phyloP scores from a whole-genome alignment of 2,888 invertebrate species.

The Campoplex capitator region DNA sequence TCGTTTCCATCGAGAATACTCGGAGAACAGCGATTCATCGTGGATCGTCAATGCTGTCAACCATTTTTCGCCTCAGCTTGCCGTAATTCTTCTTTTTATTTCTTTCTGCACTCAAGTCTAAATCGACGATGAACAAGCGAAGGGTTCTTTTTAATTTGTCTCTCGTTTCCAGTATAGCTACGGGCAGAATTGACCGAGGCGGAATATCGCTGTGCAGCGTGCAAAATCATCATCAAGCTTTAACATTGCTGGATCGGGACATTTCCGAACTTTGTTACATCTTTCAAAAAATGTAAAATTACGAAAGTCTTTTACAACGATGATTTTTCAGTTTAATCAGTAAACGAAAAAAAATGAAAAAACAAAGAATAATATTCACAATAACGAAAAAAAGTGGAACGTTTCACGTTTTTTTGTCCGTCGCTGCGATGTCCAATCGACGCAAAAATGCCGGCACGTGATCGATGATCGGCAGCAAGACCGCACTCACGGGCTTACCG shows the following conservation, averaged over 20 bases:
- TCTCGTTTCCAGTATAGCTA: not conserved
- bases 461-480: conserved; percentile 72
- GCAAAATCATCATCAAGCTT: not conserved
- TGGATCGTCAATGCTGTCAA: conserved; percentile 86
- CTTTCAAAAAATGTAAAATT: conserved; percentile 46
- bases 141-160: not conserved
- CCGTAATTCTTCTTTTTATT: conserved; percentile 26
- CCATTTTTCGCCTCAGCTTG: conserved; percentile 81
- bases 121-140: not conserved
- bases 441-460: conserved; percentile 75
- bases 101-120: not conserved
- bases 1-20: conserved; percentile 85
- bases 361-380: conserved; percentile 28
- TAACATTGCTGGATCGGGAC: not conserved
- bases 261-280: conserved; percentile 31
- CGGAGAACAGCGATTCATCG: conserved; percentile 83
- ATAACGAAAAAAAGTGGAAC: not conserved
- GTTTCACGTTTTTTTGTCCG: not conserved
- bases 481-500: conserved; percentile 72
- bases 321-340: conserved; percentile 33
- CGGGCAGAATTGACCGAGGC: not conserved
- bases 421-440: conserved; percentile 59
- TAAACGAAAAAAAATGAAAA: conserved; percentile 22
- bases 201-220: not conserved
- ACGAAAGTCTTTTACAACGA: conserved; percentile 37